Conservation (phyloP, 2,797 vertebrate genomes). For the Capromys pilorides region DNA sequence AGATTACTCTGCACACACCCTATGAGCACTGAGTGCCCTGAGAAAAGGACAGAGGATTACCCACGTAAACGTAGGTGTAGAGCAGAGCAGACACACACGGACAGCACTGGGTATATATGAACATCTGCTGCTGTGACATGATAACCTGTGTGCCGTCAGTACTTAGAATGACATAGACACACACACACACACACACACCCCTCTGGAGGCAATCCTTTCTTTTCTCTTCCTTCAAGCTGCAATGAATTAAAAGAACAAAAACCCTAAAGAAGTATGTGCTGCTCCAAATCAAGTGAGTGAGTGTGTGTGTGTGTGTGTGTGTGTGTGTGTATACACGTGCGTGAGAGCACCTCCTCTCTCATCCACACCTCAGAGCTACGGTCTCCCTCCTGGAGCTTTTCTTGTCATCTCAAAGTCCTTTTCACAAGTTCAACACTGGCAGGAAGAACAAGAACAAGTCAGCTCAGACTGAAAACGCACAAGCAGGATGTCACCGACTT, state of each 20-base stretch:
- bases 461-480: slow-evolving; percentile 4
- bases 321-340: not conserved
- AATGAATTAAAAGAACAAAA: slow-evolving; percentile 67
- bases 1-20: not conserved
- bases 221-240: slow-evolving; percentile 65
- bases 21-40: not conserved
- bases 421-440: slow-evolving; percentile 64
- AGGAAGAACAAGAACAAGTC: slow-evolving; percentile 49
- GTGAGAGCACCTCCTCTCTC: not conserved
- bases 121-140: not conserved
- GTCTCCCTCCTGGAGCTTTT: slow-evolving; percentile 67
- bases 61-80: slow-evolving; percentile 27
- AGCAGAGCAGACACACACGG: not conserved
- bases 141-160: not conserved
- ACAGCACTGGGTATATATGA: not conserved
- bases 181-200: accelerated
- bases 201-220: not conserved
- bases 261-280: slow-evolving; percentile 15
- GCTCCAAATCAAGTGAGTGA: not conserved
- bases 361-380: accelerated
- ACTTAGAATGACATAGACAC: not conserved
- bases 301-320: not conserved
- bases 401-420: slow-evolving; percentile 53
- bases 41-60: slow-evolving; percentile 60
- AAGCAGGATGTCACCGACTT: slow-evolving; percentile 51